A percentile compares a stretch with the other conserved stretches of the same genome.
Evolutionary conservation across 2,888 invertebrate genomes (phyloP).

Genomic region (Drosophila sordidula): DNA sequence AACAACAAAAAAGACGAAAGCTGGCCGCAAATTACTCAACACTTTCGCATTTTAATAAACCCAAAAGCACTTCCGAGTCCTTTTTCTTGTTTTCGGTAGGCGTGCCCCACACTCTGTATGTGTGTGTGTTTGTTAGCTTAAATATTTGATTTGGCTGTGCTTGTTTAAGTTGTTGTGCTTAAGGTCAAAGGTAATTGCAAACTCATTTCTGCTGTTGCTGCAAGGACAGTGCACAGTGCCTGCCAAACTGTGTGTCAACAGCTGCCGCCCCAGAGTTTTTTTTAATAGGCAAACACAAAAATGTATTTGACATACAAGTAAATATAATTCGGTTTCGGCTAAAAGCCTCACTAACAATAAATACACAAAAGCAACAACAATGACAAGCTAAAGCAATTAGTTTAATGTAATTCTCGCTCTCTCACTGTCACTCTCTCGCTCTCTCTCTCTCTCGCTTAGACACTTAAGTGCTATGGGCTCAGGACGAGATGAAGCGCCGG

Average conservation of each 20-base stretch:
- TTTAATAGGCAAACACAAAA: conserved; percentile 34
- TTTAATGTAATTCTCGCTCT: conserved; percentile 71
- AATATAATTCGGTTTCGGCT: conserved; percentile 69
- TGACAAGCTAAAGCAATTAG: conserved; percentile 80
- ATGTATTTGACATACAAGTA: conserved; percentile 61
- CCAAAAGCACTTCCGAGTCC: conserved; percentile 33
- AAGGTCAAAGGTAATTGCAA: conserved; percentile 62
- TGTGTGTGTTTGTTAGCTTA: conserved; percentile 22
- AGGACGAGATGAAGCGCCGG: conserved; percentile 61
- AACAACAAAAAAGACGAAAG: conserved; percentile 7
- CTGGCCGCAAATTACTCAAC: conserved; percentile 63
- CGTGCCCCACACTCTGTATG: conserved; percentile 12
- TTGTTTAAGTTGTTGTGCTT: conserved; percentile 27
- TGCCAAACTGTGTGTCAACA: conserved; percentile 32
- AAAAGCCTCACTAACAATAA: conserved; percentile 59
- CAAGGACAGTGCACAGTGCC: conserved; percentile 4
- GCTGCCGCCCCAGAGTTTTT: conserved; percentile 30
- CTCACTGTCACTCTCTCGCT: conserved; percentile 7
- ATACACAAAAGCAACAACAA: conserved; percentile 58
- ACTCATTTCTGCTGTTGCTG: conserved; percentile 15
- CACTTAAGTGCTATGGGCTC: conserved; percentile 24
- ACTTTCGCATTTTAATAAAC: conserved; percentile 56
- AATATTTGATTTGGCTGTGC: conserved; percentile 55
- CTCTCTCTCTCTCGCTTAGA: conserved; percentile 14
- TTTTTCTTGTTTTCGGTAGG: conserved; percentile 10